Conservation (phyloP, 2,113 vertebrate species). For the Philantomba maxwellii region DNA sequence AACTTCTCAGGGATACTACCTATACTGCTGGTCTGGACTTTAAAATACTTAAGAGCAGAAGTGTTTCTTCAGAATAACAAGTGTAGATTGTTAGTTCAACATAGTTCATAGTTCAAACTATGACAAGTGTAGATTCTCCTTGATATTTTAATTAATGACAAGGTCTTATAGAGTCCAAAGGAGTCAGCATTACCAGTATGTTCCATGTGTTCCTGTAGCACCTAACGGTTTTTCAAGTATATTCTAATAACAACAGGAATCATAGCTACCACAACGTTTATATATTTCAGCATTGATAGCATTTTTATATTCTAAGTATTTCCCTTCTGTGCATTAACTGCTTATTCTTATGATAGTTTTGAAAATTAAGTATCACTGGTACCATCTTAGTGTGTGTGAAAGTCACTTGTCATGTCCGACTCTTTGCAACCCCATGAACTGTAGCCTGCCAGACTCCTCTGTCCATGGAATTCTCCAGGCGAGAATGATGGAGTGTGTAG, state of each 20-base stretch:
- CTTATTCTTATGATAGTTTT: neutral
- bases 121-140: neutral
- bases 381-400: neutral
- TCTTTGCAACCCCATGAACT: neutral
- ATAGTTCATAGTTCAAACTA: neutral
- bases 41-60: neutral
- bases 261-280: neutral
- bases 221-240: neutral
- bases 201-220: neutral
- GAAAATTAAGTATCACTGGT: neutral
- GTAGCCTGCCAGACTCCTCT: neutral
- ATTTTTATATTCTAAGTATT: neutral
- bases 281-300: neutral
- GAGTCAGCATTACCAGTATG: neutral
- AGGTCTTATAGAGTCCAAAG: neutral
- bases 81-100: neutral
- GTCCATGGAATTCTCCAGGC: neutral
- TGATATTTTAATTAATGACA: neutral
- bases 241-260: neutral
- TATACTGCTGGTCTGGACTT: neutral
- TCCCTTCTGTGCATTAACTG: neutral
- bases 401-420: neutral
- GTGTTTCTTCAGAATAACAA: neutral
- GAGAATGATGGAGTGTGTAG: neutral
- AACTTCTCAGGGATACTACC: neutral